These are phyloP conservation scores for Benitochromis conjunctus DNA, from an alignment of 2,113 vertebrate genomes.

Conservation along the genomic window DNA sequence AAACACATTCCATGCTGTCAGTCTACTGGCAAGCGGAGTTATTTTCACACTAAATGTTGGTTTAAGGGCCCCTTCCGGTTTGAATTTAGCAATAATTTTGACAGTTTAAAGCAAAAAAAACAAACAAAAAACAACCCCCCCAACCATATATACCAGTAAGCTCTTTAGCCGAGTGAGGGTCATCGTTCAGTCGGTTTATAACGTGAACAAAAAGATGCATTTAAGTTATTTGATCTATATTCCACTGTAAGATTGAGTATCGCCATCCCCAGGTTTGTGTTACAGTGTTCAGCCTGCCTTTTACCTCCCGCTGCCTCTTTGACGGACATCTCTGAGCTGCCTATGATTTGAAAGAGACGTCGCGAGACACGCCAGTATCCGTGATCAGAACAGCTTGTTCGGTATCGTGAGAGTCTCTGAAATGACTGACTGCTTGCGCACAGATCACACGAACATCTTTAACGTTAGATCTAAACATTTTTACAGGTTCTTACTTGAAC, in stretches of 20 bases:
- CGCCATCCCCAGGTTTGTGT: conserved; percentile 58
- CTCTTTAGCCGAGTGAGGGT: conserved; percentile 1
- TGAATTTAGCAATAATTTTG: conserved; percentile 75
- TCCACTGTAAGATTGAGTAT: background rate
- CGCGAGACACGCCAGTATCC: background rate
- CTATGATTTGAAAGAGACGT: background rate
- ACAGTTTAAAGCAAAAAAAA: conserved; percentile 22
- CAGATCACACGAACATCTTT: background rate
- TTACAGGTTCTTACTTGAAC: background rate
- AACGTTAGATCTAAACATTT: background rate
- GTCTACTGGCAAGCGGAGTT: conserved; percentile 10
- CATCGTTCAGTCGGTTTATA: background rate
- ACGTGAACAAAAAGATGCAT: background rate
- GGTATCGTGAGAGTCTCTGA: background rate
- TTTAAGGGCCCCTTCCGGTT: conserved; percentile 35
- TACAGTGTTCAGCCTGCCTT: conserved; percentile 64
- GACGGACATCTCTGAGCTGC: conserved; percentile 42
- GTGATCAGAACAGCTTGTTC: conserved; percentile 12
- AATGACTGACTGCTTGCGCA: background rate
- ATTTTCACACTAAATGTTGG: conserved; percentile 12
- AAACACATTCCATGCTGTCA: conserved; percentile 58
- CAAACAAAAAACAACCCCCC: background rate
- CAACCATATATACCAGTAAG: background rate
- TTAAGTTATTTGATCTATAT: background rate
- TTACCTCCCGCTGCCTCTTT: conserved; percentile 65